These are phyloP conservation scores for Megathymus violae DNA, from an alignment of 1,140 invertebrate genomes.

Conservation along the genomic window DNA sequence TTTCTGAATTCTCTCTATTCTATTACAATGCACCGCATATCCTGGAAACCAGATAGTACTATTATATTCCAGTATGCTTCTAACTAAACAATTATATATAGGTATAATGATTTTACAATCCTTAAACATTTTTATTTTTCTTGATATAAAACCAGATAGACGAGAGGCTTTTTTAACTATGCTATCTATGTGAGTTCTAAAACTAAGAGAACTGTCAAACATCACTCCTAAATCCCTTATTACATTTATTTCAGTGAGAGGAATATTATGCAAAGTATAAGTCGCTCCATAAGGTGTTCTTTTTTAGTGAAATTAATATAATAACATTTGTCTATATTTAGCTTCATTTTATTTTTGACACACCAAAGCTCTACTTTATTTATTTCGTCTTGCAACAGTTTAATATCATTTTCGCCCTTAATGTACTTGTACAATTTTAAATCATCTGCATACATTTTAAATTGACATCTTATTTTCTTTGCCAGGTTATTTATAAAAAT, in stretches of 20 bases:
- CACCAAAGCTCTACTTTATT: background rate
- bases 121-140: background rate
- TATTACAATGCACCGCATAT: background rate
- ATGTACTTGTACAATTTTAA: background rate
- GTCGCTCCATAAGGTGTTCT: background rate
- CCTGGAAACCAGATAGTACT: background rate
- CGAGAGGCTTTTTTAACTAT: constrained; percentile 5
- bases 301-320: background rate
- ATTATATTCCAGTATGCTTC: background rate
- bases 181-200: background rate
- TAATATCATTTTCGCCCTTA: background rate
- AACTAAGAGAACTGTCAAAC: background rate
- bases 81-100: constrained; percentile 1
- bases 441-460: constrained; percentile 6
- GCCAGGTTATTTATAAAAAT: constrained; percentile 1
- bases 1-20: background rate
- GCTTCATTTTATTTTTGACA: background rate
- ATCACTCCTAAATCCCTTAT: background rate
- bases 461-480: background rate
- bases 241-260: background rate
- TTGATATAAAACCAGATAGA: background rate
- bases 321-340: background rate
- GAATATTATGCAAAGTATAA: background rate
- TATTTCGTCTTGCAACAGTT: background rate
- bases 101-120: background rate